phyloP scores from a whole-genome alignment of 2,113 vertebrate genomes.

The Corapipo altera region DNA sequence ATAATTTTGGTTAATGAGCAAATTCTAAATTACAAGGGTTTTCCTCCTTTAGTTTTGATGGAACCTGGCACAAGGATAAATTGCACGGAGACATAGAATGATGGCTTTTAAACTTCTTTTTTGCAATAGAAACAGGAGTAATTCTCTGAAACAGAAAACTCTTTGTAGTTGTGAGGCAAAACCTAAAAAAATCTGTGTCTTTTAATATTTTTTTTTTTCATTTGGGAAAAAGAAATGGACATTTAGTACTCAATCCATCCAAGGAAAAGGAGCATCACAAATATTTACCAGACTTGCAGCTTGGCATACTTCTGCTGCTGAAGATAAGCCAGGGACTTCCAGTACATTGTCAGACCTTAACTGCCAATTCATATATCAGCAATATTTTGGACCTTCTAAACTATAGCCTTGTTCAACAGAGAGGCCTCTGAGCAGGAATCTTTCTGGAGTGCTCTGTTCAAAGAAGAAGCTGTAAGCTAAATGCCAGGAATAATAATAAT shows the following conservation, averaged over 20 bases:
- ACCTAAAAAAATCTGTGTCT: not conserved
- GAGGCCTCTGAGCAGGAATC: not conserved
- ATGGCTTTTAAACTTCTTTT: not conserved
- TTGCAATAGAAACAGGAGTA: not conserved
- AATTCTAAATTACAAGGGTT: not conserved
- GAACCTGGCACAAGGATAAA: not conserved
- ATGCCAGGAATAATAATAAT: not conserved
- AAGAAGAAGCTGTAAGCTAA: not conserved
- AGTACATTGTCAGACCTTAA: not conserved
- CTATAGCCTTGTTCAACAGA: not conserved
- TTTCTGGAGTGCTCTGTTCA: not conserved
- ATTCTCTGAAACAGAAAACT: not conserved
- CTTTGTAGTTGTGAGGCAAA: not conserved
- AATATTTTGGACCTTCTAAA: not conserved
- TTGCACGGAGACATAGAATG: not conserved
- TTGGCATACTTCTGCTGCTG: not conserved
- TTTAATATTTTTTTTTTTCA: not conserved
- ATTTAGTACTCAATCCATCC: not conserved
- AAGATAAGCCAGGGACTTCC: not conserved
- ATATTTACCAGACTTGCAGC: not conserved
- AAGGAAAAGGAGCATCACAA: not conserved
- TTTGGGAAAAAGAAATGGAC: not conserved
- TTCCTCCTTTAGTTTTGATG: not conserved
- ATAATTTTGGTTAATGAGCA: slow-evolving; percentile 12
- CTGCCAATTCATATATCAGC: not conserved